phyloP scores from a whole-genome alignment of 2,888 invertebrate genomes.

The Malacosoma neustria region DNA sequence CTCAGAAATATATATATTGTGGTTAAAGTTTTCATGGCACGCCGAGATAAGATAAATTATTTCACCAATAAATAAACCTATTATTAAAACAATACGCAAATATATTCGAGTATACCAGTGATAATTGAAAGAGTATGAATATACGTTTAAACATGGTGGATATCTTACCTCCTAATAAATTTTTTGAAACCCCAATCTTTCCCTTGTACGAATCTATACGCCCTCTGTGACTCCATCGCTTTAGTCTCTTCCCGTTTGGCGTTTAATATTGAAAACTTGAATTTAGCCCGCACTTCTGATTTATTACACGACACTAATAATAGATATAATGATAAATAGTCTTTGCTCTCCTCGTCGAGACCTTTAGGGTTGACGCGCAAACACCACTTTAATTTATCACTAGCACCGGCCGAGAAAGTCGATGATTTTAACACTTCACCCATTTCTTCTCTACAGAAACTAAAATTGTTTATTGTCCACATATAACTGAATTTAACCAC shows the following conservation, averaged over 20 bases:
- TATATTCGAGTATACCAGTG: no score
- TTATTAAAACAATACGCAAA: no score
- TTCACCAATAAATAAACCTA: no score
- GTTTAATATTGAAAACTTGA: constrained; percentile 99
- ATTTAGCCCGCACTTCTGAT: constrained; percentile 99
- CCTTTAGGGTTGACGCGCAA: constrained; percentile 99
- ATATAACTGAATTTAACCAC: constrained; percentile 99
- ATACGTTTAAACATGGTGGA: neutral
- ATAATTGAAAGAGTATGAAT: no score
- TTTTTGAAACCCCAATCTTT: constrained; percentile 99
- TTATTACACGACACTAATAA: constrained; percentile 99
- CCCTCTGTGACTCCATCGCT: constrained; percentile 98
- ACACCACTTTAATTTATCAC: constrained; percentile 99
- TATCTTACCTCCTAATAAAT: constrained; percentile 86
- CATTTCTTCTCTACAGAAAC: constrained; percentile 99
- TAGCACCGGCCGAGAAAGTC: constrained; percentile 99
- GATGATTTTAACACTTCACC: constrained; percentile 99
- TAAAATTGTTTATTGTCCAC: constrained; percentile 99
- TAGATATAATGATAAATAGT: constrained; percentile 98
- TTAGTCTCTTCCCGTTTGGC: constrained; percentile 99
- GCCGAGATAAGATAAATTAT: no score
- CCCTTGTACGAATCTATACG: constrained; percentile 99
- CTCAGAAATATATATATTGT: no score
- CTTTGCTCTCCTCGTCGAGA: constrained; percentile 99
- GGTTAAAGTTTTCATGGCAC: no score